Conservation (phyloP, 1,140 invertebrate species). For the Orchesella cincta region DNA sequence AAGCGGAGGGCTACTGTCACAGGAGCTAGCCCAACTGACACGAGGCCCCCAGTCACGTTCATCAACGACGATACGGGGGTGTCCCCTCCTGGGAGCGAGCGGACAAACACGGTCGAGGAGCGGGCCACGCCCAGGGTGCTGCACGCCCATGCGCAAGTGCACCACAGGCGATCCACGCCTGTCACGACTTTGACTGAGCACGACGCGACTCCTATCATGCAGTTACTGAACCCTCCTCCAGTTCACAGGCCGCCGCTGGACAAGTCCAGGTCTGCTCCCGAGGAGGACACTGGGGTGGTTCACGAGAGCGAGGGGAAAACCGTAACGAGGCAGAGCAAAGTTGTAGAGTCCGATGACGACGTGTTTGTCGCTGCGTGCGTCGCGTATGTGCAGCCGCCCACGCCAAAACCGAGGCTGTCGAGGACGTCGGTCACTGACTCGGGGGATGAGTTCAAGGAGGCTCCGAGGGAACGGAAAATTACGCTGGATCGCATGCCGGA, state of each 20-base stretch:
- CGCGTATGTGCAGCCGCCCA: too few species aligned
- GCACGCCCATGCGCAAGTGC: neutral
- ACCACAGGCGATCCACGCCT: neutral
- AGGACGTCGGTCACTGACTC: neutral
- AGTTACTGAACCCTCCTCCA: neutral
- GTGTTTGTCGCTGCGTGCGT: too few species aligned
- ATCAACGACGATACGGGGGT: slow-evolving; percentile 2
- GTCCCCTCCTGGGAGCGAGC: neutral
- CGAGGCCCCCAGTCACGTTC: slow-evolving; percentile 44
- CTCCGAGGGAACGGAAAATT: too few species aligned
- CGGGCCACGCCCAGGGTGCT: neutral
- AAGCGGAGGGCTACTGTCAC: slow-evolving; percentile 45
- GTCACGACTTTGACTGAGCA: too few species aligned
- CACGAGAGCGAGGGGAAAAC: too few species aligned
- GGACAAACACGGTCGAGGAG: too few species aligned
- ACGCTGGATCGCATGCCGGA: too few species aligned
- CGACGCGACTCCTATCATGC: slow-evolving; percentile 5
- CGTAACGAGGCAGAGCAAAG: too few species aligned
- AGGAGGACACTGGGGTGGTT: neutral
- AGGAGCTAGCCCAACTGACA: slow-evolving; percentile 41
- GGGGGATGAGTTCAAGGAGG: neutral
- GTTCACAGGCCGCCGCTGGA: slow-evolving; percentile 30
- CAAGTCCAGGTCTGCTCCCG: slow-evolving; percentile 36
- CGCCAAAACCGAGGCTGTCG: neutral
- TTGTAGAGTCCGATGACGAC: neutral